Evolutionary conservation across 2,888 invertebrate genomes (phyloP), one percentile per base, ranked within the genome.

Genomic region (Pantelozetes paolii): DNA sequence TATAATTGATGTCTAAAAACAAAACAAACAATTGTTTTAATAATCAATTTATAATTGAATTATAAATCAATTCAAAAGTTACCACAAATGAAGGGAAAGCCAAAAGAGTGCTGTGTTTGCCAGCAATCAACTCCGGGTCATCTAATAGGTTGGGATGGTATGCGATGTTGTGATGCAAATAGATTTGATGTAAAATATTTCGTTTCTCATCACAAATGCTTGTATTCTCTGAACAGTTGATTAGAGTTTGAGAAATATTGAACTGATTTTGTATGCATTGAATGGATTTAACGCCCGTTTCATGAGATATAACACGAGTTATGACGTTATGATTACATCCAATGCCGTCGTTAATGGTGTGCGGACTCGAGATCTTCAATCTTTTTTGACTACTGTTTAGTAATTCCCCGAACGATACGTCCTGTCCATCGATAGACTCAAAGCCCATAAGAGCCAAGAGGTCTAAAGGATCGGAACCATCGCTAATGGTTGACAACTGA

Each of bases 401-500:
- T 75, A 94, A 84, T 81, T 90, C 89, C 48, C 91, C 90, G 83
- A 94, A 95, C 23, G 94, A 94, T 79, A 92, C 88, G 83, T 94
- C 88, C 83, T 92, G 92, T 73, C 92, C 93, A 82, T 91, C 90
- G 82, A 89, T 81, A 9, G 81, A 80, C 2, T 92, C 90, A 76
- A 93, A 86, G 45, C 94, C 92, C 75, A 94, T 84, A 50, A 92
- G 87, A 36, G 80, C 80, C 13, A 82, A 76, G 15, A 78, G 59
- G 81, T 91, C 90, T 82, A 93, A 91, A 42, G 93, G 90, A 85
- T 94, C 93, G 36, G 88, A 87, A 54, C 86, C 87, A 83, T 95
- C 95, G 82, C 88, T 90, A 73, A 90, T 90, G 30, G 90, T 86
- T 71, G 92, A 94, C 72, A 93, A 83, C 13, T 92, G 94, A 77